Evolutionary conservation across 2,888 invertebrate species (phyloP).

Genomic region (Andrena minutula): DNA sequence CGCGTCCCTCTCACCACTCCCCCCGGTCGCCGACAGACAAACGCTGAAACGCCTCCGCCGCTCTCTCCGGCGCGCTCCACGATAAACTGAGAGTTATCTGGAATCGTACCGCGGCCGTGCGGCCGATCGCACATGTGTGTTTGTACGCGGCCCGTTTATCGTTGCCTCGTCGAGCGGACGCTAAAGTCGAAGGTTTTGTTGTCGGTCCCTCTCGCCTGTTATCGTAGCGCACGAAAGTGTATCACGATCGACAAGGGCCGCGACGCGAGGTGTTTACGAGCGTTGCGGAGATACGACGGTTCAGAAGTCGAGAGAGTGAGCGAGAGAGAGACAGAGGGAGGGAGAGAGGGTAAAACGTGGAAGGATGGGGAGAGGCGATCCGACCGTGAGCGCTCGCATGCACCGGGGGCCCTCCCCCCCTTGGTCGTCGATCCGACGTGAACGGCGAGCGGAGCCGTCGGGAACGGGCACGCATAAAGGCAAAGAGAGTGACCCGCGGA

Average conservation of each 20-base stretch:
- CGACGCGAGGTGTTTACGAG: slow-evolving; percentile 48
- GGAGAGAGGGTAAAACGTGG: background rate
- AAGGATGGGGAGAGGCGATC: slow-evolving; percentile 14
- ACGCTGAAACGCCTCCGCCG: slow-evolving; percentile 1
- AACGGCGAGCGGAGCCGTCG: slow-evolving; percentile 7
- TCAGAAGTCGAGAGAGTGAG: slow-evolving; percentile 40
- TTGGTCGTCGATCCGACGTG: slow-evolving; percentile 43
- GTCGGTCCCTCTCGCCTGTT: background rate
- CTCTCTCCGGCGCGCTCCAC: too few relatives aligned
- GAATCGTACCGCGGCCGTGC: background rate
- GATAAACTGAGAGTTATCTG: slow-evolving; percentile 14
- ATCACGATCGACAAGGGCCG: slow-evolving; percentile 41
- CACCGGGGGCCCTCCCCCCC: slow-evolving; percentile 31
- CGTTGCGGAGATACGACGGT: slow-evolving; percentile 43
- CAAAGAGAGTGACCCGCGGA: slow-evolving; percentile 47
- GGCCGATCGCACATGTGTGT: slow-evolving; percentile 6
- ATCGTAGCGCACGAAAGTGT: slow-evolving; percentile 52
- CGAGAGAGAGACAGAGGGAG: slow-evolving; percentile 7
- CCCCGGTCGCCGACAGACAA: background rate
- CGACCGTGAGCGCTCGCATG: slow-evolving; percentile 46
- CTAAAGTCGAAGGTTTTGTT: slow-evolving; percentile 24
- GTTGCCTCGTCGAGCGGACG: background rate
- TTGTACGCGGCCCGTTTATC: slow-evolving; percentile 3
- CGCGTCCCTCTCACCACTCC: background rate
- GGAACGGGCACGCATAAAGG: slow-evolving; percentile 62